Percentiles rank a stretch among this genome's conserved stretches.
Evolutionary conservation across 2,888 invertebrate genomes (phyloP).

Genomic region (Platycheirus rosarum): DNA sequence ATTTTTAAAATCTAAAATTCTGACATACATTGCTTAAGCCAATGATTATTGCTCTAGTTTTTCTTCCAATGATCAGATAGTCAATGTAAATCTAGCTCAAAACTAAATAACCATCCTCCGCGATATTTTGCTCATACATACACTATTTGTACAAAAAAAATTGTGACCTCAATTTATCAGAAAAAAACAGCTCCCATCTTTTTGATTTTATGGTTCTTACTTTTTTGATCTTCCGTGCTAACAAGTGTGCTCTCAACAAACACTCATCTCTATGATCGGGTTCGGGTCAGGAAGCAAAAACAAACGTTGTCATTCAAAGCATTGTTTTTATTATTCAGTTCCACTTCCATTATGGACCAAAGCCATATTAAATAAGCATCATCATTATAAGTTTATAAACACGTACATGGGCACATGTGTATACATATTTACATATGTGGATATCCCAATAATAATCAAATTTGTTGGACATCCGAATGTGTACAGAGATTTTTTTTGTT

Average conservation of each 20-base stretch:
- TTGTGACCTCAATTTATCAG: slow-evolving; percentile 1
- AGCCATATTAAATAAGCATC: slow-evolving; percentile 38
- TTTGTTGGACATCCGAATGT: slow-evolving; percentile 57
- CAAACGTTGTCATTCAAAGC: slow-evolving; percentile 17
- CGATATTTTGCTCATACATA: too few species aligned
- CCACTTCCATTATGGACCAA: slow-evolving; percentile 57
- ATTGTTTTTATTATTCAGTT: slow-evolving; percentile 12
- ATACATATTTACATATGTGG: slow-evolving; percentile 4
- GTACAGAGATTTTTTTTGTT: slow-evolving; percentile 64
- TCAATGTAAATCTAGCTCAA: too few species aligned
- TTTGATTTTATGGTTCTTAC: neutral
- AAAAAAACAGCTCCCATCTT: neutral
- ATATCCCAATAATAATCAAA: slow-evolving; percentile 53
- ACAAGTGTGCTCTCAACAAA: neutral
- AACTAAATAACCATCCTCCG: too few species aligned
- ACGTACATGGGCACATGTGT: slow-evolving; percentile 3
- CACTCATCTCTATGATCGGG: neutral
- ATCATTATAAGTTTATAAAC: slow-evolving; percentile 14
- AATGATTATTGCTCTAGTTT: too few species aligned
- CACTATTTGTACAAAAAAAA: neutral
- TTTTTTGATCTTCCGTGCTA: neutral
- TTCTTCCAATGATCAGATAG: too few species aligned
- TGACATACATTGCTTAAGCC: too few species aligned
- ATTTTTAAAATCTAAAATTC: too few species aligned
- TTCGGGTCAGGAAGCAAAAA: slow-evolving; percentile 11